These are phyloP conservation scores for Eleginops maclovinus DNA, from an alignment of 2,113 vertebrate species.

Conservation along the genomic window DNA sequence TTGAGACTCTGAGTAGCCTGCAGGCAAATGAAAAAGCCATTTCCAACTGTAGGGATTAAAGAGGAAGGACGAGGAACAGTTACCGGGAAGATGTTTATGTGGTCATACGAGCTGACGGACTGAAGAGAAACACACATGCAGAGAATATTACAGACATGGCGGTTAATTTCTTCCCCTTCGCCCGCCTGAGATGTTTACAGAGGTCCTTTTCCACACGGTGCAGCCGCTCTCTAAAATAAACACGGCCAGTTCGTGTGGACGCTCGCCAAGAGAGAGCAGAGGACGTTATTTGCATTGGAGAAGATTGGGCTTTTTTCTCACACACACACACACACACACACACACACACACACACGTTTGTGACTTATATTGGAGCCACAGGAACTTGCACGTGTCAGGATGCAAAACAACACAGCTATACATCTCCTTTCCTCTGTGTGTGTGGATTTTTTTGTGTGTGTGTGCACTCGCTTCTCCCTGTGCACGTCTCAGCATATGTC, in stretches of 20 bases:
- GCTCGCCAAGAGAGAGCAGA: constrained; percentile 9
- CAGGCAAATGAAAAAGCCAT: not conserved
- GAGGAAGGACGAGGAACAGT: constrained; percentile 12
- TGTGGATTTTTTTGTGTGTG: not conserved
- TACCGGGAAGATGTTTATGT: constrained; percentile 45
- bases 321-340: not conserved
- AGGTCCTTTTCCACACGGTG: constrained; percentile 30
- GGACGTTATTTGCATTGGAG: constrained; percentile 43
- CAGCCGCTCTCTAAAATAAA: constrained; percentile 50
- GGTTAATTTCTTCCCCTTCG: not conserved
- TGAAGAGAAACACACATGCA: constrained; percentile 45
- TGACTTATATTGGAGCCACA: not conserved
- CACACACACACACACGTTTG: constrained; percentile 6
- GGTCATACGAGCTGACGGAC: constrained; percentile 21
- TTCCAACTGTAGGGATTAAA: constrained; percentile 40
- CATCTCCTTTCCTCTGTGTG: not conserved
- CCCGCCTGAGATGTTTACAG: constrained; percentile 18
- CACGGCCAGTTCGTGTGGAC: constrained; percentile 37
- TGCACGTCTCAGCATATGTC: constrained; percentile 48
- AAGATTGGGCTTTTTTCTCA: not conserved
- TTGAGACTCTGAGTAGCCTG: no score
- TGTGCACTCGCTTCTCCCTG: constrained; percentile 27
- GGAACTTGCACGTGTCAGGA: not conserved
- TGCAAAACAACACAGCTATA: constrained; percentile 9
- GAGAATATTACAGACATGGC: constrained; percentile 9